Evolutionary conservation across 2,113 vertebrate species (phyloP).

Genomic region (Anarrhichthys ocellatus): DNA sequence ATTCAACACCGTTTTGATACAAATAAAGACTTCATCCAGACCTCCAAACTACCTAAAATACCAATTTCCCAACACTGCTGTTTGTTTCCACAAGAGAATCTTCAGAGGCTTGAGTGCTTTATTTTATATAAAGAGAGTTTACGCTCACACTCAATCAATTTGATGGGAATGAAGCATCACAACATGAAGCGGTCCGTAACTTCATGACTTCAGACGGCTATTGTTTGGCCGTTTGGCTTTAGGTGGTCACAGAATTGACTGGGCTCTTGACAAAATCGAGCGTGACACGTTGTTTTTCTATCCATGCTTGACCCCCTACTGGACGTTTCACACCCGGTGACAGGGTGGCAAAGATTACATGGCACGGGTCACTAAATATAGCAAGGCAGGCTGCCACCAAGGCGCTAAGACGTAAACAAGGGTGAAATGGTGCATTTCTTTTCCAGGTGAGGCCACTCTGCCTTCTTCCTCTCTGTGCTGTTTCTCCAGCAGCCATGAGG

Average conservation of each 20-base stretch:
- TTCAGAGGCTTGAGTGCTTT: neutral
- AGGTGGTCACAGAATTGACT: slow-evolving; percentile 35
- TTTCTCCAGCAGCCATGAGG: neutral
- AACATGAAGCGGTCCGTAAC: neutral
- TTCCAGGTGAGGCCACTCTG: slow-evolving; percentile 15
- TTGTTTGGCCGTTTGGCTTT: slow-evolving; percentile 29
- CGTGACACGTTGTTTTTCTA: slow-evolving; percentile 43
- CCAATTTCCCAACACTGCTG: slow-evolving; percentile 4
- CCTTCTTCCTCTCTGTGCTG: neutral
- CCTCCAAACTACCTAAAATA: neutral
- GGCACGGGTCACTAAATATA: slow-evolving; percentile 65
- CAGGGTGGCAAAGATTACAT: slow-evolving; percentile 65
- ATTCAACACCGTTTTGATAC: neutral
- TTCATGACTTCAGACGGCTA: neutral
- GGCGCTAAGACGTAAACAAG: slow-evolving; percentile 38
- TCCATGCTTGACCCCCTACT: slow-evolving; percentile 60
- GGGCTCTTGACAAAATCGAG: slow-evolving; percentile 41
- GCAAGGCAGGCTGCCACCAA: slow-evolving; percentile 25
- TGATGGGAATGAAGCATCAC: slow-evolving; percentile 2
- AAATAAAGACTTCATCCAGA: neutral
- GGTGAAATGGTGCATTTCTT: neutral
- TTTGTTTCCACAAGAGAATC: neutral
- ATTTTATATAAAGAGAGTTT: slow-evolving; percentile 17
- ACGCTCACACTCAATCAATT: slow-evolving; percentile 23
- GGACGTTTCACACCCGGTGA: slow-evolving; percentile 61